Evolutionary conservation across 2,888 invertebrate genomes (phyloP).

Genomic region (Hypsopygia costalis): DNA sequence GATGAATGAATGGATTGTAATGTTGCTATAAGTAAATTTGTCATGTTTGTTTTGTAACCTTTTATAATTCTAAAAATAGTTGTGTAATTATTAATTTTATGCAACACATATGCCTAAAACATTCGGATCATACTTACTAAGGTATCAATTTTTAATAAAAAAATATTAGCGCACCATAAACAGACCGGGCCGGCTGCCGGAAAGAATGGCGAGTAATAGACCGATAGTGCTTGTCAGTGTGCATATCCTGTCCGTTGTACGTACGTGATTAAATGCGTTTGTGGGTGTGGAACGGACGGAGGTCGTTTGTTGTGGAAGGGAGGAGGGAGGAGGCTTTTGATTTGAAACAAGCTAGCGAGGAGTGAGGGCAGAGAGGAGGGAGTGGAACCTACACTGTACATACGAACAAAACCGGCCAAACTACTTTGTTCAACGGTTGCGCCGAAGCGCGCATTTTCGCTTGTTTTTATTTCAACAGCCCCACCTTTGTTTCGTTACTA

Average conservation of each 20-base stretch:
- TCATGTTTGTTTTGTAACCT: too few relatives aligned
- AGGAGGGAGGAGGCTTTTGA: slow-evolving; percentile 52
- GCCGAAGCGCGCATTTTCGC: slow-evolving; percentile 62
- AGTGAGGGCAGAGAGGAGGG: slow-evolving; percentile 43
- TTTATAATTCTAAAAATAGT: too few relatives aligned
- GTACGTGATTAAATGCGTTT: not conserved
- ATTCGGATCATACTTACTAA: too few relatives aligned
- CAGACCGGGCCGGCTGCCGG: too few relatives aligned
- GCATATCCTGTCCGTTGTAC: not conserved
- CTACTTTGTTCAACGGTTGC: slow-evolving; percentile 76
- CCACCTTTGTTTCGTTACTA: slow-evolving; percentile 71
- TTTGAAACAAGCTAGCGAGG: slow-evolving; percentile 31
- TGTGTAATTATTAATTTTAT: too few relatives aligned
- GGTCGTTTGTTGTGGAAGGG: slow-evolving; percentile 12
- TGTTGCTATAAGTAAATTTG: too few relatives aligned
- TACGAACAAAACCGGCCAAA: slow-evolving; percentile 66
- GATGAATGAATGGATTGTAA: slow-evolving; percentile 4
- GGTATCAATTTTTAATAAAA: too few relatives aligned
- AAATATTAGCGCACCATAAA: too few relatives aligned
- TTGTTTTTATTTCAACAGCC: slow-evolving; percentile 56
- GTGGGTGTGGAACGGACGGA: slow-evolving; percentile 22
- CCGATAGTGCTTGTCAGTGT: slow-evolving; percentile 3
- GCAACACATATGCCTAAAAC: too few relatives aligned
- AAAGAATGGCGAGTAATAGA: not conserved
- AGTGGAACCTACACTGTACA: slow-evolving; percentile 36